phyloP scores from a whole-genome alignment of 2,113 vertebrate genomes.

The Dasypus novemcinctus region DNA sequence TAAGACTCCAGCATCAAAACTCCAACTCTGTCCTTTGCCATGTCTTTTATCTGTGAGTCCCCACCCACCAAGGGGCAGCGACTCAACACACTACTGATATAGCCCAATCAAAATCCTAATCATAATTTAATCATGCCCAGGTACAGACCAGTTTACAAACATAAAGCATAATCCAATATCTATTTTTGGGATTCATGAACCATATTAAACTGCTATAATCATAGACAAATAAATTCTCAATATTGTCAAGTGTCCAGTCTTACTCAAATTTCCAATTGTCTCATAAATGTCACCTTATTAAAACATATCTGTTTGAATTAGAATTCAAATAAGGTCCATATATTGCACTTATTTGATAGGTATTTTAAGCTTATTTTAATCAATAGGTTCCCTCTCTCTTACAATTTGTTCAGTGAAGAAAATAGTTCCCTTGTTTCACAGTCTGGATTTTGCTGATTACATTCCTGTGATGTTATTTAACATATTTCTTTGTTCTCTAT shows the following conservation, averaged over 20 bases:
- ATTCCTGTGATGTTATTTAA: not conserved
- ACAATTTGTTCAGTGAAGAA: constrained; percentile 25
- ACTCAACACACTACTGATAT: too few species aligned
- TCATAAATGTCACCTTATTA: not conserved
- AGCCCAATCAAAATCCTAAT: too few species aligned
- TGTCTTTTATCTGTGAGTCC: too few species aligned
- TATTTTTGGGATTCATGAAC: too few species aligned
- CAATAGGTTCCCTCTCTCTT: not conserved
- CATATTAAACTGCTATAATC: too few species aligned
- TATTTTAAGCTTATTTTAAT: constrained; percentile 6
- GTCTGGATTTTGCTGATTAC: not conserved
- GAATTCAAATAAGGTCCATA: not conserved
- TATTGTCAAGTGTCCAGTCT: not conserved
- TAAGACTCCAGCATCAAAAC: too few species aligned
- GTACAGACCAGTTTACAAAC: too few species aligned
- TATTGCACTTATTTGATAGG: not conserved
- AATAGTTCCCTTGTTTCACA: not conserved
- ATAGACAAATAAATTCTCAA: not conserved
- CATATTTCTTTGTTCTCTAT: not conserved
- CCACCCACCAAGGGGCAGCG: too few species aligned
- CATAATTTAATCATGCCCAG: too few species aligned
- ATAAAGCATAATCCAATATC: too few species aligned
- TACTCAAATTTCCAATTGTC: not conserved
- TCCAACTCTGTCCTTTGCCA: too few species aligned
- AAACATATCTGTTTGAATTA: not conserved